Evolutionary conservation across 1,140 invertebrate genomes (phyloP).

Genomic region (Megathymus violae): DNA sequence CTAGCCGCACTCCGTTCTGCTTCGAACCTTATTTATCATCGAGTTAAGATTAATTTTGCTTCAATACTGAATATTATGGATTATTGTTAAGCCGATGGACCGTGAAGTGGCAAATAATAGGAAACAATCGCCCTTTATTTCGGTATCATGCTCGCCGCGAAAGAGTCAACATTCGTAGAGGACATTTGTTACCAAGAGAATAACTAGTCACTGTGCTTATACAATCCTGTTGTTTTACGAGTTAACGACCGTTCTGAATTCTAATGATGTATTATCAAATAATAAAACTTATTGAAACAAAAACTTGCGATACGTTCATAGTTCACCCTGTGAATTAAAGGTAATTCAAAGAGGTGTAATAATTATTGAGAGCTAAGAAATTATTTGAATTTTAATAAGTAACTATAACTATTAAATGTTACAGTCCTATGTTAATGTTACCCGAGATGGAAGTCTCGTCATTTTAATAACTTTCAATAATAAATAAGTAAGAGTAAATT

Average conservation of each 20-base stretch:
- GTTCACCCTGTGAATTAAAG: too few relatives aligned
- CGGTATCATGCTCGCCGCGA: conserved; percentile 51
- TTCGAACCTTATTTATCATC: conserved; percentile 32
- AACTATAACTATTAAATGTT: too few relatives aligned
- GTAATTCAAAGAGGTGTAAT: too few relatives aligned
- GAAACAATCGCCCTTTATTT: conserved; percentile 57
- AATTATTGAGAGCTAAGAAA: too few relatives aligned
- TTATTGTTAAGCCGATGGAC: conserved; percentile 42
- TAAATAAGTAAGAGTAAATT: too few relatives aligned
- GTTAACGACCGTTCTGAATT: neutral
- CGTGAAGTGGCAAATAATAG: conserved; percentile 52
- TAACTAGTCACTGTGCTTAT: conserved; percentile 12
- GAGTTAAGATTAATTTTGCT: conserved; percentile 18
- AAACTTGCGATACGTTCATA: too few relatives aligned
- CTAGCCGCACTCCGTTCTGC: conserved; percentile 43
- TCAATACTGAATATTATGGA: conserved; percentile 21
- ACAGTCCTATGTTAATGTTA: too few relatives aligned
- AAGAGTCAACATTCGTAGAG: conserved; percentile 35
- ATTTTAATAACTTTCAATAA: too few relatives aligned
- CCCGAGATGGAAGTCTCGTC: too few relatives aligned
- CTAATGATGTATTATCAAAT: too few relatives aligned
- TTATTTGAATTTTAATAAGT: too few relatives aligned
- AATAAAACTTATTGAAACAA: too few relatives aligned
- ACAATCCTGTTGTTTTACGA: neutral
- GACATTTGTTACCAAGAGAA: conserved; percentile 13